These are phyloP conservation scores for Equus przewalskii DNA, from an alignment of 2,113 vertebrate genomes.

Conservation along the genomic window DNA sequence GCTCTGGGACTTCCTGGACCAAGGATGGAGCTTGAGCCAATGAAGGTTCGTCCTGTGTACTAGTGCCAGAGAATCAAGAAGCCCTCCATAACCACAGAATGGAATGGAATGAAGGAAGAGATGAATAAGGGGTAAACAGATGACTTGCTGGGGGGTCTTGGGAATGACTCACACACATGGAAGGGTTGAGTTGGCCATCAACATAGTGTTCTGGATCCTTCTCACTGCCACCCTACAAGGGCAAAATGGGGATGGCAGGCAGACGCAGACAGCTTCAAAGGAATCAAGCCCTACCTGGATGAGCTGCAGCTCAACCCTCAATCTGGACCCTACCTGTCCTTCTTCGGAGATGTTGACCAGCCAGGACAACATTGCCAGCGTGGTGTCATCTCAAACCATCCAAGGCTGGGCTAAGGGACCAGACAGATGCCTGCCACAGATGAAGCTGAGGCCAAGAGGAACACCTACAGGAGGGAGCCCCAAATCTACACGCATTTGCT, in stretches of 20 bases:
- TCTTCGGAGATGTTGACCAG: accelerated
- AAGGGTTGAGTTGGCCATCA: background rate
- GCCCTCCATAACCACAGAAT: background rate
- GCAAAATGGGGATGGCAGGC: background rate
- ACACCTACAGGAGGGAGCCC: background rate
- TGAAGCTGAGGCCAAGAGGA: background rate
- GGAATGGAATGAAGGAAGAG: background rate
- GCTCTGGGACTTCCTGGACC: background rate
- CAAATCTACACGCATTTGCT: background rate
- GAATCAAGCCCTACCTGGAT: accelerated
- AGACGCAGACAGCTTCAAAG: background rate
- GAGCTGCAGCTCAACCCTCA: background rate
- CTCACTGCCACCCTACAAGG: background rate
- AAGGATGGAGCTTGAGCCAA: background rate
- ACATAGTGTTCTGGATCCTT: background rate
- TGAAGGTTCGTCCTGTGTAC: background rate
- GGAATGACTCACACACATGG: background rate
- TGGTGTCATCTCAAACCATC: background rate
- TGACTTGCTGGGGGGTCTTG: background rate
- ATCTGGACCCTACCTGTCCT: accelerated
- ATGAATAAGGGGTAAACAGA: background rate
- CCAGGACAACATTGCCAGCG: background rate
- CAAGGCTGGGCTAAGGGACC: background rate
- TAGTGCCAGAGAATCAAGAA: background rate
- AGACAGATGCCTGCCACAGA: background rate